Conservation (phyloP, 30 jellyfish, hydroid and myxozoan species). For the Hydra vulgaris region DNA sequence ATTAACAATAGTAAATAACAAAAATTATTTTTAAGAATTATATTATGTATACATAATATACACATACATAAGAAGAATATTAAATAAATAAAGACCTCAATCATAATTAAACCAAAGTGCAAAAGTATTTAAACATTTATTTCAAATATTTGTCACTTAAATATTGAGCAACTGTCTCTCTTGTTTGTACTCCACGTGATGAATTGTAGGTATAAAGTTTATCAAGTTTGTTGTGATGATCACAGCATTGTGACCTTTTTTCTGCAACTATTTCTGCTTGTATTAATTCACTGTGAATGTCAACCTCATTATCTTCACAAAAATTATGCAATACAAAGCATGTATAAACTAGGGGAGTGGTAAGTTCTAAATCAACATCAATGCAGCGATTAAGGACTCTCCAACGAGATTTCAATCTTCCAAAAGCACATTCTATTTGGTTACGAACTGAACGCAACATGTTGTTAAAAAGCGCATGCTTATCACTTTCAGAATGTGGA, state of each 20-base stretch:
- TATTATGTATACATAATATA: no score
- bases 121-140: background rate
- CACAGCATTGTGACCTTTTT: conserved; percentile 15
- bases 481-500: conserved; percentile 14
- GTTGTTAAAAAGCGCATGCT: conserved; percentile 36
- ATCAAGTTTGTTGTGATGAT: conserved; percentile 13
- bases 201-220: conserved; percentile 11
- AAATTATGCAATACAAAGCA: conserved; percentile 57
- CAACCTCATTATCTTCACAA: conserved; percentile 30
- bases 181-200: conserved; percentile 9
- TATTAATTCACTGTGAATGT: conserved; percentile 13
- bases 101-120: background rate
- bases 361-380: conserved; percentile 29
- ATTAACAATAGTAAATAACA: no score
- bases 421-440: conserved; percentile 56
- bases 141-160: background rate
- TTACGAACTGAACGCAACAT: conserved; percentile 39
- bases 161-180: conserved; percentile 8
- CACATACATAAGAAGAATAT: background rate
- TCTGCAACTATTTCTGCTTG: conserved; percentile 11
- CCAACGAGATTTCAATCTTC: conserved; percentile 51
- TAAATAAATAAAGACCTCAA: background rate
- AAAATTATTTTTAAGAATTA: background rate
- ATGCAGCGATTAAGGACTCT: conserved; percentile 17
- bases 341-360: conserved; percentile 25